Base-by-base conservation (phyloP, 2,113 vertebrate species). In the Albula goreensis region DNA sequence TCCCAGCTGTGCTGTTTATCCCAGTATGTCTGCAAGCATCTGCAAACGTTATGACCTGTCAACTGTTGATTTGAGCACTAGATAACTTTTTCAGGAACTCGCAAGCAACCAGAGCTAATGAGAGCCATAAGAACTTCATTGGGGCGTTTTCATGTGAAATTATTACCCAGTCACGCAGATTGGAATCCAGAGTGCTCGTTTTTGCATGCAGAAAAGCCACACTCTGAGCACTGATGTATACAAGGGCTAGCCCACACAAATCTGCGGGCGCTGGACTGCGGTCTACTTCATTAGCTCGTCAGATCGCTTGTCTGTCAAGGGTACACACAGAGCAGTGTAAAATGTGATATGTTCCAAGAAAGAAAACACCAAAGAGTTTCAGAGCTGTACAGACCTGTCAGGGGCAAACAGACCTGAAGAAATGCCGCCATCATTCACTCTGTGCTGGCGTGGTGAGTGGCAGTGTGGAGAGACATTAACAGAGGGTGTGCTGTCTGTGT, bases 401-500 rank as follows among this genome's bases (percentile, higher is more conserved):
- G 41, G 8, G 70, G 70, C 12, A 78, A 49, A 78, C 25, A 78
- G 4, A 13, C 0, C 3, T 41, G 25, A 19, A 5, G 25, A 49
- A 41, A 15, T 4, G 41, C 19, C 3, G 78, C 49, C 49, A 57
- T 85, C 60, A 60, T 50, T 85, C 79, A 77, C 57, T 53, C 78
- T 52, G 51, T 15, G 51, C 41, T 31, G 22, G 81, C 79, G 49
- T 50, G 84, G 60, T 57, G 51, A 82, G 50, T 10, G 63, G 48
- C 60, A 5, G 48, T 12, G 11, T 6, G 19, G 66, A 22, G 80
- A 19, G 52, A 81, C 70, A 8, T 57, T 25, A 83, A 82, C 81
- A 56, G 52, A 56, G 48, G 2, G 15, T 52, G 77, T 41, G 50
- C 80, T 51, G 17, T 74, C 50, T 86, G 80, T 86, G 82, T 84